Percentiles rank a stretch among this genome's conserved stretches.
Evolutionary conservation across 2,797 vertebrate species (phyloP).

Genomic region (Thalassophryne amazonica): DNA sequence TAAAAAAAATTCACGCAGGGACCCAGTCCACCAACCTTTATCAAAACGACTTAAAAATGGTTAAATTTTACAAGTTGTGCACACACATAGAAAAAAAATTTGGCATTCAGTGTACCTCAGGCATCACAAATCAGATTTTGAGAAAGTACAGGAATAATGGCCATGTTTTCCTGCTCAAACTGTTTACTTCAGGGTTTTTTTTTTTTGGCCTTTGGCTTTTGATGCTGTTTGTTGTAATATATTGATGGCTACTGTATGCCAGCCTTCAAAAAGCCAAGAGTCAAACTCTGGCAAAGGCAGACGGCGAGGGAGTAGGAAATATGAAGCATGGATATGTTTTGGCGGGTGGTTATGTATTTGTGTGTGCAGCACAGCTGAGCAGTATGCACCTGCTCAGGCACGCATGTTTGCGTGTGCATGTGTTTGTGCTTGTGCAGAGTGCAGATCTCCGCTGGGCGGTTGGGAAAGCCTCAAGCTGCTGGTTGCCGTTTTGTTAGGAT

Average conservation of each 20-base stretch:
- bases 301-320: constrained; percentile 5
- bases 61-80: too few species aligned
- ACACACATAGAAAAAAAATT: too few species aligned
- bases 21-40: too few species aligned
- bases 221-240: constrained; percentile 12
- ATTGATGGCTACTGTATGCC: constrained; percentile 15
- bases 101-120: too few species aligned
- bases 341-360: constrained; percentile 16
- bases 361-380: constrained; percentile 3
- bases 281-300: constrained; percentile 15
- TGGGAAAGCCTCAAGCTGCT: constrained; percentile 41
- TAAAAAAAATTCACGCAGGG: too few species aligned
- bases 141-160: too few species aligned
- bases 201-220: too few species aligned
- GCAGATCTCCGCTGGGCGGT: constrained; percentile 20
- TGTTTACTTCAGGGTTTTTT: too few species aligned
- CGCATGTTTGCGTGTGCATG: constrained; percentile 1
- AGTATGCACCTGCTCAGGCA: constrained; percentile 4
- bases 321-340: constrained; percentile 4
- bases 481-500: constrained; percentile 60
- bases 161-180: too few species aligned
- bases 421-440: constrained; percentile 14
- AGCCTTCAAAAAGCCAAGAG: constrained; percentile 11
- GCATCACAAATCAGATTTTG: too few species aligned
- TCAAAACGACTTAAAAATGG: too few species aligned